Evolutionary conservation across 2,113 vertebrate species (phyloP), one percentile per base, ranked within the genome.

Genomic region (Casuarius casuarius): DNA sequence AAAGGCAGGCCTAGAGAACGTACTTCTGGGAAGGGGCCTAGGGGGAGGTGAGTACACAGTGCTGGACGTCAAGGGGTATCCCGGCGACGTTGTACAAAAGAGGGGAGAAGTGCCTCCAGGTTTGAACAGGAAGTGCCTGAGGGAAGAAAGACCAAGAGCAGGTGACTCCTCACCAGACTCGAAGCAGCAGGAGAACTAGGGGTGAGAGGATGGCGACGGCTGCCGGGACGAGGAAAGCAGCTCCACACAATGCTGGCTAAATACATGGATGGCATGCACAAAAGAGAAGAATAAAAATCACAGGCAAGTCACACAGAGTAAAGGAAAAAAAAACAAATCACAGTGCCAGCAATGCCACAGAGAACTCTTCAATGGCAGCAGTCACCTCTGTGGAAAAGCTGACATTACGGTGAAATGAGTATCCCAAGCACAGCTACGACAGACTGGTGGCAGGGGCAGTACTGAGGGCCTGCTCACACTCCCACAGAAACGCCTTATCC

Each of bases 61-160:
- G 98, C 99, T 99, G 97, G 99, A 99, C 12, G 99, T 99, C 98
- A 99, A 97, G 77, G 99, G 99, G 96, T 99, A 99, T 95, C 99
- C 99, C 2, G 99, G 99, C 12, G 99, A 99, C 0, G 99, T 98
- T 40, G 99, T 99, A 98, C 99, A 99, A 98, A 99, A 99, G 97
- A 99, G 99, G 5, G 99, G 99, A 77, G 99, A 99, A 51, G 99
- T 99, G 88, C 99, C 99, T 92, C 99, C 99, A 5, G 99, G 99
- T 98, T 99, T 99, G 98, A 99, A 99, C 73, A 99, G 98, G 98
- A 99, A 99, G 97, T 99, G 99, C 98, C 99, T 99, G 98, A 31
- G 92, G 97, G 85, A 65, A 80, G 91, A 98, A 97, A 98, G 95
- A 97, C 49, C 51, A 83, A 81, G 7, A 91, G 80, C 71, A 83